Conservation (phyloP, 2,797 vertebrate species). For the Tragelaphus eurycerus region DNA sequence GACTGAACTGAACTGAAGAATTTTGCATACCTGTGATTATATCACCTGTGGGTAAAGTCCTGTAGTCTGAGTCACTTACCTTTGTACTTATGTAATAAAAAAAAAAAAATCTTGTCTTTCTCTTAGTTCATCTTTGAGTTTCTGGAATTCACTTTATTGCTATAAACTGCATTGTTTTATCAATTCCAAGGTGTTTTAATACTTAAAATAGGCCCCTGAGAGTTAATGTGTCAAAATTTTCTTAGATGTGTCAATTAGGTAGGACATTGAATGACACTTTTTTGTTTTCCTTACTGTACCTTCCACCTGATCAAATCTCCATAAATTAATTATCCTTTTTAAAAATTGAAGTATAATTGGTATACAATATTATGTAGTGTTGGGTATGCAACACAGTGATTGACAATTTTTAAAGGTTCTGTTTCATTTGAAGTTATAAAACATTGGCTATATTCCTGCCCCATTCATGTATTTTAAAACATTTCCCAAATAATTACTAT, state of each 20-base stretch:
- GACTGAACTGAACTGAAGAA: not conserved
- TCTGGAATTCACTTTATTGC: not conserved
- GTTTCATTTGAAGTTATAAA: not conserved
- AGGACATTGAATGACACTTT: not conserved
- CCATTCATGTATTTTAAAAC: not conserved
- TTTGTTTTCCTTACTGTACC: not conserved
- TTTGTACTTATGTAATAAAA: not conserved
- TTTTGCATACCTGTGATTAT: not conserved
- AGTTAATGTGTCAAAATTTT: not conserved
- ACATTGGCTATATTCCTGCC: not conserved
- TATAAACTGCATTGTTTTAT: not conserved
- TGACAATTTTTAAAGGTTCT: not conserved
- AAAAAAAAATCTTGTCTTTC: not conserved
- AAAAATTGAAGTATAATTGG: not conserved
- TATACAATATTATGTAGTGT: not conserved
- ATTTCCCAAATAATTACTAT: not conserved
- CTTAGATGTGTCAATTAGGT: not conserved
- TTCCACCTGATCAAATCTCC: not conserved
- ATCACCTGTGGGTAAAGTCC: not conserved
- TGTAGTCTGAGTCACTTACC: not conserved
- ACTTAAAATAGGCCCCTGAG: not conserved
- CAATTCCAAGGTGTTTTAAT: not conserved
- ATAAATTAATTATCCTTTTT: not conserved
- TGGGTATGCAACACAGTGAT: not conserved
- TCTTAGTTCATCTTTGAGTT: not conserved